Evolutionary conservation across 1,140 invertebrate genomes (phyloP).

Genomic region (Paraescarpia echinospica): DNA sequence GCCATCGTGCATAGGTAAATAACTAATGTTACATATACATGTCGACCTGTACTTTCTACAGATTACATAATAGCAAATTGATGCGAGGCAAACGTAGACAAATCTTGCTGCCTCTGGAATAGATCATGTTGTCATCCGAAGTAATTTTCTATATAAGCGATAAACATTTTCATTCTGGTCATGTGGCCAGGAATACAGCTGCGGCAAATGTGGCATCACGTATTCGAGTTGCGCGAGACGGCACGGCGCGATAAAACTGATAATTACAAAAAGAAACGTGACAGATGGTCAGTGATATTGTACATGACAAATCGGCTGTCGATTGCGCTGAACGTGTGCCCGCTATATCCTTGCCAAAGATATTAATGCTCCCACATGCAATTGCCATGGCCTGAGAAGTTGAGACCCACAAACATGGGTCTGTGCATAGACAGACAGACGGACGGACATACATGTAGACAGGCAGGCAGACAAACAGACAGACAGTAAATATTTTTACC

Average conservation of each 20-base stretch:
- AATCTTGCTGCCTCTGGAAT: not conserved
- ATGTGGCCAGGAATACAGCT: not conserved
- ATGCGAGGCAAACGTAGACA: not conserved
- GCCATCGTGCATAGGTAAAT: not conserved
- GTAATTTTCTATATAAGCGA: not conserved
- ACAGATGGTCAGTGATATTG: not conserved
- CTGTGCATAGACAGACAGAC: not conserved
- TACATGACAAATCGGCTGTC: not conserved
- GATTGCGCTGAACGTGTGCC: not conserved
- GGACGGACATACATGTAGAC: no score
- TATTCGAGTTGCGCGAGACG: not conserved
- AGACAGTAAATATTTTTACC: no score
- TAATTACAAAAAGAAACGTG: not conserved
- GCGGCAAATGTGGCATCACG: not conserved
- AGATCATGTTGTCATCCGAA: not conserved
- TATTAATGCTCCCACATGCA: not conserved
- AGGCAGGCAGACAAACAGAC: no score
- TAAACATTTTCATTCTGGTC: not conserved
- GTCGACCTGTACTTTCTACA: not conserved
- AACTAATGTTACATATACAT: not conserved
- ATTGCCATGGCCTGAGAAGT: not conserved
- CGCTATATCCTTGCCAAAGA: not conserved
- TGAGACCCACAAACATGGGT: not conserved
- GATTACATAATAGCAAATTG: not conserved
- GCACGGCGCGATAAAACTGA: not conserved